Evolutionary conservation across 1,140 invertebrate species (phyloP).

Genomic region (Drosophila tropicalis): DNA sequence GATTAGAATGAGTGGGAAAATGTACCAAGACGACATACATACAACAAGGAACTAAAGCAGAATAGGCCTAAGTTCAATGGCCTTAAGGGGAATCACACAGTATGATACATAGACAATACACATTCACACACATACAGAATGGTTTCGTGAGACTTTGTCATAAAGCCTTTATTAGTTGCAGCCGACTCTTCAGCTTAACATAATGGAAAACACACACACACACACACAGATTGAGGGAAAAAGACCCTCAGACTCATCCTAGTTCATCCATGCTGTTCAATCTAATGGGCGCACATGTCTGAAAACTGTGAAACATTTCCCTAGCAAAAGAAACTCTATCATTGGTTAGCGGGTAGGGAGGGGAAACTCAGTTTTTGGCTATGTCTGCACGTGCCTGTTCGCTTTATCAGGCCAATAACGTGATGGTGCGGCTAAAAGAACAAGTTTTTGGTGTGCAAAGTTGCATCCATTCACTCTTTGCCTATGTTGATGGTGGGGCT

Average conservation of each 20-base stretch:
- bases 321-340: constrained; percentile 56
- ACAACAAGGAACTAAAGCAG: constrained; percentile 13
- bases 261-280: constrained; percentile 65
- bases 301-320: constrained; percentile 70
- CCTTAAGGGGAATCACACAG: constrained; percentile 17
- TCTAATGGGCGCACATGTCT: constrained; percentile 76
- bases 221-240: not conserved
- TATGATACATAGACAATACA: not conserved
- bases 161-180: constrained; percentile 72
- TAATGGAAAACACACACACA: constrained; percentile 51
- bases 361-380: not conserved
- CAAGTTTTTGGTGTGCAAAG: constrained; percentile 53
- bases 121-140: not conserved
- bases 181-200: constrained; percentile 45
- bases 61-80: constrained; percentile 51
- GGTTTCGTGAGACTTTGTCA: constrained; percentile 45
- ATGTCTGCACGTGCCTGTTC: constrained; percentile 54
- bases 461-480: constrained; percentile 45
- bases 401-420: constrained; percentile 72
- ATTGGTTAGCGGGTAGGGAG: constrained; percentile 13
- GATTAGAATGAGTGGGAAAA: not conserved
- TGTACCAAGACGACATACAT: constrained; percentile 9
- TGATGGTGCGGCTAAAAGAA: constrained; percentile 24
- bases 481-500: constrained; percentile 13
- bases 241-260: constrained; percentile 17